Conservation (phyloP, 2,888 invertebrate genomes). For the Cylindroiulus punctatus region DNA sequence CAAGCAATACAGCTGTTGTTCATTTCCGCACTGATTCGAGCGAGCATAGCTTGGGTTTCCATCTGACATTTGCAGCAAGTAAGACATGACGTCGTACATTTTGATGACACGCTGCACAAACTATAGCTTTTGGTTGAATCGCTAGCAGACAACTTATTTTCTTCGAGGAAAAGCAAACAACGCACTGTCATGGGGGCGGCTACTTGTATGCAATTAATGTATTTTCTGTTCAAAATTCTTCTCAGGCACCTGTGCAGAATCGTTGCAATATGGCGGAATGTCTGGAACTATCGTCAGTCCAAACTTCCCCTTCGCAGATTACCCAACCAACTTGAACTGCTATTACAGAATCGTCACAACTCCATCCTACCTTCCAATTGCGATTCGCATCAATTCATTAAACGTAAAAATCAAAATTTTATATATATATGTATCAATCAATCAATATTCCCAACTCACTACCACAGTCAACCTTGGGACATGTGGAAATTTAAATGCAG, state of each 20-base stretch:
- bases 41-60: background rate
- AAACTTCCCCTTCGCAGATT: background rate
- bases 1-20: background rate
- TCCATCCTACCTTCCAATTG: background rate
- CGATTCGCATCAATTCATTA: background rate
- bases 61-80: slow-evolving; percentile 1
- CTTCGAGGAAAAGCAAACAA: too few species aligned
- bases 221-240: background rate
- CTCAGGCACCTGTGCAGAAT: background rate
- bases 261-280: background rate
- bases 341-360: background rate
- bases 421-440: too few species aligned
- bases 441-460: too few species aligned
- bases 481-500: too few species aligned
- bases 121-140: too few species aligned
- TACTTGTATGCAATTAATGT: too few species aligned
- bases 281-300: background rate
- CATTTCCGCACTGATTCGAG: background rate
- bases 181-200: too few species aligned
- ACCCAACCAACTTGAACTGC: background rate
- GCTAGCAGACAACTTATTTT: too few species aligned
- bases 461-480: too few species aligned
- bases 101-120: too few species aligned
- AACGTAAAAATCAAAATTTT: background rate
- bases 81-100: background rate